Evolutionary conservation across 2,888 invertebrate species (phyloP).

Genomic region (Nezara viridula): DNA sequence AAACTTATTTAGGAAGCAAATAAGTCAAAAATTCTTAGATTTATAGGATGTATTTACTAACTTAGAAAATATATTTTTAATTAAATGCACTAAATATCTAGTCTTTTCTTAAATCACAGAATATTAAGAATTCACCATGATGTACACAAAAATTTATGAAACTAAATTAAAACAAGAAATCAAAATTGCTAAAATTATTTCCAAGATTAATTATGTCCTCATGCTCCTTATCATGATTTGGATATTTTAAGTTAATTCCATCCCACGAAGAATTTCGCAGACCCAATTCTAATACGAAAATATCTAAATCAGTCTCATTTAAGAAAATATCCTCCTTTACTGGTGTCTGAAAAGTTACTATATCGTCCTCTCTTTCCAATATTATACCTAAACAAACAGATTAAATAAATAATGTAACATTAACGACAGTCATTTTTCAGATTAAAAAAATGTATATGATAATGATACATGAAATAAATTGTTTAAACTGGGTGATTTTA

Average conservation of each 20-base stretch:
- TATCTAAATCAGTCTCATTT: background rate
- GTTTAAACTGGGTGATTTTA: background rate
- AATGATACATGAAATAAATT: background rate
- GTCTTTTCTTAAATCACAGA: background rate
- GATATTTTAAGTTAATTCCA: background rate
- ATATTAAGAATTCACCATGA: background rate
- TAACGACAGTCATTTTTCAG: background rate
- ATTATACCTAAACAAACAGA: background rate
- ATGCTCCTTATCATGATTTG: background rate
- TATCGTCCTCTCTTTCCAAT: background rate
- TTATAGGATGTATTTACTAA: background rate
- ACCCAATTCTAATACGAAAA: constrained; percentile 17
- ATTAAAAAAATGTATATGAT: background rate
- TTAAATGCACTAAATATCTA: background rate
- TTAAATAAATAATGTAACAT: background rate
- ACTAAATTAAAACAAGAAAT: background rate
- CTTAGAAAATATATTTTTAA: background rate
- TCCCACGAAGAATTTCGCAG: background rate
- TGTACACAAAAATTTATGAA: background rate
- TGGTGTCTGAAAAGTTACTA: constrained; percentile 8
- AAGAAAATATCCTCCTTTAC: background rate
- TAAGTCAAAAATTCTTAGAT: background rate
- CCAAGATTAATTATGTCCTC: background rate
- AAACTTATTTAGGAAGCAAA: too few relatives aligned
- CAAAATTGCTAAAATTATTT: background rate